Evolutionary conservation across 1,140 invertebrate genomes (phyloP).

Genomic region (Zaprionus camerounensis): DNA sequence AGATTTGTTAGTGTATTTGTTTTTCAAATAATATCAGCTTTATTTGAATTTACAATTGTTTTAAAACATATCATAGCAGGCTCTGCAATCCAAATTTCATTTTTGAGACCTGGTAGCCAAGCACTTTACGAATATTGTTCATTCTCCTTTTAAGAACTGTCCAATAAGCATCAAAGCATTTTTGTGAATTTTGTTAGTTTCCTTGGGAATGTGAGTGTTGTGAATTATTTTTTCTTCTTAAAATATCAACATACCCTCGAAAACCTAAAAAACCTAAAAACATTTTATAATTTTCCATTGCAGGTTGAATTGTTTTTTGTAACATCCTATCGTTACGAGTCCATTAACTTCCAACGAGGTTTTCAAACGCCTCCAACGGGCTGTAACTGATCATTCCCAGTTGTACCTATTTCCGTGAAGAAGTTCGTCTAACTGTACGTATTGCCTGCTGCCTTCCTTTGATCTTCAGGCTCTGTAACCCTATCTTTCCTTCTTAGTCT

Average conservation of each 20-base stretch:
- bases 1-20: too few species aligned
- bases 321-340: background rate
- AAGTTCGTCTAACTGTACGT: background rate
- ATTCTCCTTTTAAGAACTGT: background rate
- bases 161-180: background rate
- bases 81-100: background rate
- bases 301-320: conserved; percentile 18
- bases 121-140: background rate
- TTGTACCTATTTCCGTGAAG: conserved; percentile 25
- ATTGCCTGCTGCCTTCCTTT: background rate
- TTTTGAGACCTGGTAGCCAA: background rate
- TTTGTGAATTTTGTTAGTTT: conserved; percentile 10
- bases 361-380: too few species aligned
- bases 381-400: background rate
- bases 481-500: background rate
- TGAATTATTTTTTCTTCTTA: too few species aligned
- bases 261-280: too few species aligned
- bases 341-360: background rate
- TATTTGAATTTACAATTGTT: too few species aligned
- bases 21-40: too few species aligned
- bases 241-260: too few species aligned
- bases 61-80: background rate
- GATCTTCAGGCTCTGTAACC: background rate
- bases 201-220: conserved; percentile 4
- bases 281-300: background rate